A percentile compares a stretch with the other conserved stretches of the same genome.
Evolutionary conservation across 2,888 invertebrate genomes (phyloP).

Genomic region (Choristoneura rosaceana): DNA sequence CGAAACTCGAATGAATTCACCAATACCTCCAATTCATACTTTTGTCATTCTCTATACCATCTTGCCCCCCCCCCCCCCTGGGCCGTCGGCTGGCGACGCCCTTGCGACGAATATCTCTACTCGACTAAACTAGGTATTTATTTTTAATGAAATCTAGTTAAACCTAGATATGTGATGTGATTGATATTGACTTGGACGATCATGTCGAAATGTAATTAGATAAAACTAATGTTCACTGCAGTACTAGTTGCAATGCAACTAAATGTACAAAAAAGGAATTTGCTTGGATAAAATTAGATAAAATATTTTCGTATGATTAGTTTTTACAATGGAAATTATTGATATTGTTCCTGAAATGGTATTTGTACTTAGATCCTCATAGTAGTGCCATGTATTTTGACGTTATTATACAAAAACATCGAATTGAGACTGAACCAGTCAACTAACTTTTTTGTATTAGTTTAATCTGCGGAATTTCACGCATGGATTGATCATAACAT

Average conservation of each 20-base stretch:
- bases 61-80: too few relatives aligned
- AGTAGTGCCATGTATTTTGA: conserved; percentile 75
- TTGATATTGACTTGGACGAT: neutral
- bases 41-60: too few relatives aligned
- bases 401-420: conserved; percentile 65
- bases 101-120: neutral
- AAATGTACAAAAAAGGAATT: conserved; percentile 61
- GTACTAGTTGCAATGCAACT: conserved; percentile 38
- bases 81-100: too few relatives aligned
- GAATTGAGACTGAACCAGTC: conserved; percentile 78
- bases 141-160: neutral
- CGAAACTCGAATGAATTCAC: too few relatives aligned
- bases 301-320: conserved; percentile 73
- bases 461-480: neutral
- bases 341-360: conserved; percentile 72
- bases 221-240: conserved; percentile 39
- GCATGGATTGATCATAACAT: conserved; percentile 11
- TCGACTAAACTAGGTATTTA: neutral
- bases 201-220: conserved; percentile 8
- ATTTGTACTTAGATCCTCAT: conserved; percentile 66
- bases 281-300: conserved; percentile 57
- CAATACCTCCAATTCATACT: too few relatives aligned
- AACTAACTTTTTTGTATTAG: conserved; percentile 42
- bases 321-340: conserved; percentile 63
- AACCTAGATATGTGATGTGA: neutral